A percentile compares a stretch with the other conserved stretches of the same genome.
phyloP scores from a whole-genome alignment of 2,797 vertebrate genomes.

The Arnoldichthys spilopterus region DNA sequence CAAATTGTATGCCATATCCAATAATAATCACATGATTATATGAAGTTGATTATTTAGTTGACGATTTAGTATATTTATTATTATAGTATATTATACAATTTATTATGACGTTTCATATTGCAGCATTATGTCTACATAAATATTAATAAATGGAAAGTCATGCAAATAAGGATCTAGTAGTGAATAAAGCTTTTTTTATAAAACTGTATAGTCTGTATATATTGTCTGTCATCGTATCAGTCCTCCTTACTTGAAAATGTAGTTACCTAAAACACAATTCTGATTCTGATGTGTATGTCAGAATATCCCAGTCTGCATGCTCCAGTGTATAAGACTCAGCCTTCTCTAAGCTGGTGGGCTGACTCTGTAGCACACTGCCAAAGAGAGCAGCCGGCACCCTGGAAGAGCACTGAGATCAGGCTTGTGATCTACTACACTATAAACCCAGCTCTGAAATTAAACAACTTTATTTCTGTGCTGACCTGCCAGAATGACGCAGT shows the following conservation, averaged over 20 bases:
- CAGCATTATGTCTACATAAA: too few relatives aligned
- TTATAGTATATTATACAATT: too few relatives aligned
- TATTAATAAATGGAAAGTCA: too few relatives aligned
- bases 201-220: too few relatives aligned
- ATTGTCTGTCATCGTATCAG: neutral
- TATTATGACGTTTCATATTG: too few relatives aligned
- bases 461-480: constrained; percentile 44
- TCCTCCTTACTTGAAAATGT: neutral
- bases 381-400: constrained; percentile 39
- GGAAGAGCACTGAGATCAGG: constrained; percentile 47
- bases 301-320: constrained; percentile 29
- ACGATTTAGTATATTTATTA: neutral
- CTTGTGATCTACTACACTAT: constrained; percentile 41
- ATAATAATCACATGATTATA: neutral
- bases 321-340: constrained; percentile 25
- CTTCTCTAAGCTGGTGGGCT: constrained; percentile 44
- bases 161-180: too few relatives aligned
- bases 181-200: too few relatives aligned
- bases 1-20: neutral
- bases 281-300: constrained; percentile 11
- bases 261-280: neutral
- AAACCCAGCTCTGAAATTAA: constrained; percentile 52
- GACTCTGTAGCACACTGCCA: constrained; percentile 50
- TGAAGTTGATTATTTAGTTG: neutral
- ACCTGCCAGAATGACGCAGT: constrained; percentile 39